Percentiles rank a stretch among this genome's conserved stretches.
Conservation (phyloP, 2,113 vertebrate genomes). For the Hipposideros armiger region DNA sequence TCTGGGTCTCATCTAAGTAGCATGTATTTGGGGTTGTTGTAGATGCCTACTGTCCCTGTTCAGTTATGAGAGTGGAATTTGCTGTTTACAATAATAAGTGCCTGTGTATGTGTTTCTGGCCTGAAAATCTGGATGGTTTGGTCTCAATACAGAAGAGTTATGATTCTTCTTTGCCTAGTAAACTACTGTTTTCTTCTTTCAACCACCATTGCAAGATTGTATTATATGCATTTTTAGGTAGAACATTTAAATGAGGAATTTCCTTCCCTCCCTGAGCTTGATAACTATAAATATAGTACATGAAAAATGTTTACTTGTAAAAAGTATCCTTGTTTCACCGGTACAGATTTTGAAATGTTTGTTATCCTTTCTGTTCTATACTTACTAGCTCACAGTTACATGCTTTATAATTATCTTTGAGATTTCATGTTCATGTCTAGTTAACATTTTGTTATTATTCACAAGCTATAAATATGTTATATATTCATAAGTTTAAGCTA, state of each 20-base stretch:
- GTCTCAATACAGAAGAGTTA: not conserved
- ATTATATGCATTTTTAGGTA: not conserved
- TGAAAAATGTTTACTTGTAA: not conserved
- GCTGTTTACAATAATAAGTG: not conserved
- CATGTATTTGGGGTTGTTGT: constrained; percentile 47
- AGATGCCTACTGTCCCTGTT: not conserved
- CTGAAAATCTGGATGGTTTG: not conserved
- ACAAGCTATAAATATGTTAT: not conserved
- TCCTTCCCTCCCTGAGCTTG: not conserved
- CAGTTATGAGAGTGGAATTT: not conserved
- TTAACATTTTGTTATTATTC: constrained; percentile 24
- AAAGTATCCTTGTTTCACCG: not conserved
- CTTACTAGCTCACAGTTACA: not conserved
- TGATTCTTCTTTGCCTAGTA: not conserved
- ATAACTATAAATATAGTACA: not conserved
- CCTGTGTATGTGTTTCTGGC: not conserved
- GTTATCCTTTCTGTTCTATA: not conserved
- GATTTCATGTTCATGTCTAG: constrained; percentile 10
- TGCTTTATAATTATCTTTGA: constrained; percentile 51
- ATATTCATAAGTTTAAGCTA: not conserved
- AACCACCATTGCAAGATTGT: not conserved
- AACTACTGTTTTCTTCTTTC: not conserved
- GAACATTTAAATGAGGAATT: constrained; percentile 18
- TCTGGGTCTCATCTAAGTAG: constrained; percentile 68
- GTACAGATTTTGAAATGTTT: constrained; percentile 37